Evolutionary conservation across 30 jellyfish, hydroid and myxozoan species (phyloP).

Genomic region (Euphysa ruthae): DNA sequence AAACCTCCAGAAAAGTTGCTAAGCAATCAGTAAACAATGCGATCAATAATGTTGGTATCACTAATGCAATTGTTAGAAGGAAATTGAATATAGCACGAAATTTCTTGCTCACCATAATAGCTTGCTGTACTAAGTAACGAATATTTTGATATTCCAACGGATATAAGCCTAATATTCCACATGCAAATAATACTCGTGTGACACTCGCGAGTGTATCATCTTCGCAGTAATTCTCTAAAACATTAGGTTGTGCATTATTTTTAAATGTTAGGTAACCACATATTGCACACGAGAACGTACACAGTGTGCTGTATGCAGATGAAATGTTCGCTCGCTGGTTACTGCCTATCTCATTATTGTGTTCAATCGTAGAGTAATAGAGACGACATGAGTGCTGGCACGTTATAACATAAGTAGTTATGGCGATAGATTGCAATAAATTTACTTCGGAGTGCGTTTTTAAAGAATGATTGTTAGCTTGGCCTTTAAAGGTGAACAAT

Average conservation of each 20-base stretch:
- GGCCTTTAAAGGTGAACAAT: slow-evolving; percentile 17
- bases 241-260: slow-evolving; percentile 53
- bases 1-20: slow-evolving; percentile 52
- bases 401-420: slow-evolving; percentile 4
- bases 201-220: slow-evolving; percentile 67
- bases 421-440: slow-evolving; percentile 29
- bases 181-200: slow-evolving; percentile 29
- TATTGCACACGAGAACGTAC: slow-evolving; percentile 43
- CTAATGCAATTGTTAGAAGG: slow-evolving; percentile 38
- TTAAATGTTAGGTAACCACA: slow-evolving; percentile 72
- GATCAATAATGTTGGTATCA: slow-evolving; percentile 28
- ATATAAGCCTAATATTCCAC: slow-evolving; percentile 26
- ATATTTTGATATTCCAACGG: slow-evolving; percentile 70
- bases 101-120: slow-evolving; percentile 15
- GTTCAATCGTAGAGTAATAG: slow-evolving; percentile 6
- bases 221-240: slow-evolving; percentile 72
- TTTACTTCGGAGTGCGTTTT: background rate
- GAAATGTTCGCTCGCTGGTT: slow-evolving; percentile 48
- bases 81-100: slow-evolving; percentile 28
- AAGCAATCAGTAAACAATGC: slow-evolving; percentile 59
- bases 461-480: background rate
- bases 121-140: slow-evolving; percentile 18
- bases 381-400: slow-evolving; percentile 32
- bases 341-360: background rate
- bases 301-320: slow-evolving; percentile 55